Evolutionary conservation across 1,140 invertebrate genomes (phyloP).

Genomic region (Caerostris extrusa): DNA sequence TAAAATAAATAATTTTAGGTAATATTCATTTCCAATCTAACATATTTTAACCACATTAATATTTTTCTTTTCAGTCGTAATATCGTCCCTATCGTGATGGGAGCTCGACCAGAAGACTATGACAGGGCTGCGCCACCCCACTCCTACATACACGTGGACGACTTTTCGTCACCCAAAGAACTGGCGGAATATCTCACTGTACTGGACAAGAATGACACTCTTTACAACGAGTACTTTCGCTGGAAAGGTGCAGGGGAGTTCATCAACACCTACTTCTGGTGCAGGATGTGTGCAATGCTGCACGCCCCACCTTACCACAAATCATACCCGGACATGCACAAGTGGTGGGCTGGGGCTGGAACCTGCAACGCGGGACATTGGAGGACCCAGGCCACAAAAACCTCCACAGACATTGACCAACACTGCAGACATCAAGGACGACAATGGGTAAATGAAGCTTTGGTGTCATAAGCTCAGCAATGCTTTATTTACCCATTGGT

Average conservation of each 20-base stretch:
- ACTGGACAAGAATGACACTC: slow-evolving; percentile 91
- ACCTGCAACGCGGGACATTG: slow-evolving; percentile 72
- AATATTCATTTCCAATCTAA: no score
- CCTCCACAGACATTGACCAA: background rate
- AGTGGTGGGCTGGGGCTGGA: slow-evolving; percentile 79
- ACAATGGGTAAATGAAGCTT: slow-evolving; percentile 58
- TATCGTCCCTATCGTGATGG: slow-evolving; percentile 97
- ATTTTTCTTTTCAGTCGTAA: slow-evolving; percentile 86
- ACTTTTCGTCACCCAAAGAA: slow-evolving; percentile 92
- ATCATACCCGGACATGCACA: slow-evolving; percentile 84
- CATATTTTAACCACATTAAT: background rate
- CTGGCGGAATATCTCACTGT: slow-evolving; percentile 92
- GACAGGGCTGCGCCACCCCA: slow-evolving; percentile 91
- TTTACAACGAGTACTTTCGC: slow-evolving; percentile 96
- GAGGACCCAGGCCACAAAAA: slow-evolving; percentile 14
- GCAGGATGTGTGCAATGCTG: slow-evolving; percentile 94
- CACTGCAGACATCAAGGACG: slow-evolving; percentile 43
- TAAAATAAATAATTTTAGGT: no score
- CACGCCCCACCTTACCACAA: slow-evolving; percentile 86
- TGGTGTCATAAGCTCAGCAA: background rate
- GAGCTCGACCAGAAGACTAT: slow-evolving; percentile 94
- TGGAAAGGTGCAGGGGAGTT: slow-evolving; percentile 96
- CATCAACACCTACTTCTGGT: slow-evolving; percentile 97
- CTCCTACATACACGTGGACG: slow-evolving; percentile 96
- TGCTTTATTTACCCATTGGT: background rate